A percentile compares a stretch with the other conserved stretches of the same genome.
phyloP scores from a whole-genome alignment of 1,140 invertebrate genomes.

The Drosophila yakuba region DNA sequence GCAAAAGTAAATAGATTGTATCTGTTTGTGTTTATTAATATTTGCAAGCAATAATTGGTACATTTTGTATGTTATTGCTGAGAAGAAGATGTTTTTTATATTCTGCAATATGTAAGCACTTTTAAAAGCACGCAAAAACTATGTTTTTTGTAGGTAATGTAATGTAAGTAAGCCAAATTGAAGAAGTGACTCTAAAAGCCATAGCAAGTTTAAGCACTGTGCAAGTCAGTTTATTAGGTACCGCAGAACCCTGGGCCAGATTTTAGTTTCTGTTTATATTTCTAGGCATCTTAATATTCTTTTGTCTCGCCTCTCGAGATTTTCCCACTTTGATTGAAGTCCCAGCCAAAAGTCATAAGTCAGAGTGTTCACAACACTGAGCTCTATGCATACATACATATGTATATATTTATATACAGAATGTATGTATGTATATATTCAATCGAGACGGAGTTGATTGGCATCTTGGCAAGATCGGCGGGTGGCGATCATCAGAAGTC shows the following conservation, averaged over 20 bases:
- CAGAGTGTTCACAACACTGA: slow-evolving; percentile 12
- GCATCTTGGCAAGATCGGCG: slow-evolving; percentile 18
- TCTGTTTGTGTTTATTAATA: not conserved
- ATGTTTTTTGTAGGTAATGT: too few relatives aligned
- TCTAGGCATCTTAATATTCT: slow-evolving; percentile 14
- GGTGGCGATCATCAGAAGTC: slow-evolving; percentile 34
- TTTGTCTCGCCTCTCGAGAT: slow-evolving; percentile 31
- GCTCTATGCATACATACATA: not conserved
- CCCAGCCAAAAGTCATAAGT: slow-evolving; percentile 20
- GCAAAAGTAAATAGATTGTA: not conserved
- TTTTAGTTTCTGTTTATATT: slow-evolving; percentile 9
- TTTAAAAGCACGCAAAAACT: too few relatives aligned
- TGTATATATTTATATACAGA: not conserved
- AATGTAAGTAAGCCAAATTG: too few relatives aligned
- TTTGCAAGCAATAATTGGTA: not conserved
- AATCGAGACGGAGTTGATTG: slow-evolving; percentile 10
- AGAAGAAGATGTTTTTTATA: too few relatives aligned
- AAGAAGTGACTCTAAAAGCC: not conserved
- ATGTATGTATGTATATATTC: not conserved
- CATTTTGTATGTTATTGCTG: not conserved
- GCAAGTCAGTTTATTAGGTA: not conserved
- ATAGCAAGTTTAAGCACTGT: not conserved
- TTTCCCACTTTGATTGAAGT: slow-evolving; percentile 24
- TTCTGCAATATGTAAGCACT: too few relatives aligned
- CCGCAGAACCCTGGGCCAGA: not conserved